Evolutionary conservation across 2,888 invertebrate species (phyloP).

Genomic region (Marronus borbonicus): DNA sequence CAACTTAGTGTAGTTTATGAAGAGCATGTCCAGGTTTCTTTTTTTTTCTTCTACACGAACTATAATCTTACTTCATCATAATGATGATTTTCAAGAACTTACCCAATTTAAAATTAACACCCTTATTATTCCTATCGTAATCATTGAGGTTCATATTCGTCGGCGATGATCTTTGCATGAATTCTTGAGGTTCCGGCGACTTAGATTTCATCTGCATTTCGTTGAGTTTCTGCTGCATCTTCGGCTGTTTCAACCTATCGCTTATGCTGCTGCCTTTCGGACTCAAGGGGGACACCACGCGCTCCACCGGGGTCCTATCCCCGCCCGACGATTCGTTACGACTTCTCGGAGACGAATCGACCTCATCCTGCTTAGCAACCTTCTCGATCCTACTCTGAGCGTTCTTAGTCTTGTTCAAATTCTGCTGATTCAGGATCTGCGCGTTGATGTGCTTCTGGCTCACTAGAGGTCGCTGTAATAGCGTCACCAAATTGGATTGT

Average conservation of each 20-base stretch:
- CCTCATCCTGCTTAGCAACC: conserved; percentile 51
- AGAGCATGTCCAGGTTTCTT: too few species aligned
- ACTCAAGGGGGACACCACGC: conserved; percentile 42
- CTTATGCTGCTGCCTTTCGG: conserved; percentile 62
- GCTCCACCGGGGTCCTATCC: conserved; percentile 36
- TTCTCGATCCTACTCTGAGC: conserved; percentile 52
- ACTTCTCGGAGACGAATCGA: conserved; percentile 10
- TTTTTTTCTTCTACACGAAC: too few species aligned
- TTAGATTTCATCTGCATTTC: conserved; percentile 59
- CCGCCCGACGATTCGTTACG: conserved; percentile 30
- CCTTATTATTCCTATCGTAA: conserved; percentile 43
- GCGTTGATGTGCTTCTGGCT: conserved; percentile 69
- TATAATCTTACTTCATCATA: too few species aligned
- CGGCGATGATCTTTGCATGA: conserved; percentile 23
- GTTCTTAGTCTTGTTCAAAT: conserved; percentile 32
- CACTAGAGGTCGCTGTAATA: conserved; percentile 84
- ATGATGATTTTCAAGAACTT: conserved; percentile 42
- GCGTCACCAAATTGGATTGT: conserved; percentile 91
- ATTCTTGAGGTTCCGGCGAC: conserved; percentile 42
- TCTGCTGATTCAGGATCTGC: conserved; percentile 57
- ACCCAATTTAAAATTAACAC: conserved; percentile 61
- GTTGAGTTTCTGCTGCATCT: conserved; percentile 61
- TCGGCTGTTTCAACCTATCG: conserved; percentile 67
- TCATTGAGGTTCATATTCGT: conserved; percentile 38
- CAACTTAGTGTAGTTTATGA: too few species aligned